Evolutionary conservation across 2,797 vertebrate species (phyloP), one percentile per base, ranked within the genome.

Genomic region (Hippoglossus hippoglossus): DNA sequence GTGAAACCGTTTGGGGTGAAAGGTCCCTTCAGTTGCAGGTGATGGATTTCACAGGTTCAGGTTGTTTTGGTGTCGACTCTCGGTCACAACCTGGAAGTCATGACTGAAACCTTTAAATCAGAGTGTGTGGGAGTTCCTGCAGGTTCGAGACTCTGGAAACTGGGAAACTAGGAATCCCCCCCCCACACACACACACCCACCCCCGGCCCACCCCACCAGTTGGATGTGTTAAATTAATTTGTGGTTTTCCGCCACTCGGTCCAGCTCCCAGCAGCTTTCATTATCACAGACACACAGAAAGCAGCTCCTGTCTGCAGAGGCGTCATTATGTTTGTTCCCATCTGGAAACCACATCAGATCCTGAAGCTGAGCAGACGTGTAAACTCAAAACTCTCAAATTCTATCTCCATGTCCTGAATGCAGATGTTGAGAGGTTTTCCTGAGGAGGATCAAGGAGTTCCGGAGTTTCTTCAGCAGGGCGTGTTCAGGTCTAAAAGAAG

Each of bases 261-360:
- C 77, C 77, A 74, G 41, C 8, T 1, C 46, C 60, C 69, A 67
- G 77, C 58, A 79, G 78, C 64, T 65, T 57, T 72, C 64, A 62
- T 66, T 31, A 59, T 55, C 59, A 4, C 63, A 64, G 59, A 67
- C 18, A 2, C 56, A 51, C 26, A 70, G 44, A 75, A 77, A 74
- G 73, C 50, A 22, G 50, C 61, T 63, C 44, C 49, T 19, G 26
- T 70, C 76, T 66, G 55, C 53, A 36, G 76, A 67, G 71, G 52
- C 68, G 1, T 73, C 68, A 61, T 61, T 53, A 25, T 44, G 46
- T 39, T 26, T 53, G 71, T 64, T 75, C 71, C 68, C 68, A 4
- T 77, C 70, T 77, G 81, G 36, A 4, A 56, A 60, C 54, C 49
- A 24, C 73, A 83, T 73, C 77, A 67, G 31, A 6, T 19, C 19